A percentile compares a stretch with the other conserved stretches of the same genome.
Conservation (phyloP, 2,888 invertebrate species). For the Pseudococcus longispinus region DNA sequence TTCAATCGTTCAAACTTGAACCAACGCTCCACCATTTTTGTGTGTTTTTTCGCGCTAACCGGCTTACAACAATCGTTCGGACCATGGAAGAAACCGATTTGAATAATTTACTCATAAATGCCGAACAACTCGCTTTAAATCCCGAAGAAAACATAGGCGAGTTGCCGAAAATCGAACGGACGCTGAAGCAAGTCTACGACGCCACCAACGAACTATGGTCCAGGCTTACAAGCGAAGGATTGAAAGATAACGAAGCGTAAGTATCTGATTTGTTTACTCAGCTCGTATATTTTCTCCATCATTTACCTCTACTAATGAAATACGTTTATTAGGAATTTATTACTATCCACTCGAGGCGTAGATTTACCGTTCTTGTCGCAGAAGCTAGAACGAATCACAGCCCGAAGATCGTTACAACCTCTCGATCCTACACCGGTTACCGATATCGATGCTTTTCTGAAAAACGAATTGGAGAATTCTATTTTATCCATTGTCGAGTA, state of each 20-base stretch:
- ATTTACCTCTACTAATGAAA: no score
- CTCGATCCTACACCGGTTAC: slow-evolving; percentile 89
- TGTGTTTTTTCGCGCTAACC: neutral
- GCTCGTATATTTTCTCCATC: neutral
- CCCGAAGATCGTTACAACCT: slow-evolving; percentile 82
- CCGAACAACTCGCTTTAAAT: slow-evolving; percentile 89
- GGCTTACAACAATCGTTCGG: neutral
- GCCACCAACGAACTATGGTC: slow-evolving; percentile 89
- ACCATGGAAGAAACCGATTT: slow-evolving; percentile 70
- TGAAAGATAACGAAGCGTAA: slow-evolving; percentile 93
- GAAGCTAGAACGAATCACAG: slow-evolving; percentile 72
- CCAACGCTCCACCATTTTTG: neutral
- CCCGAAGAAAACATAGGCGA: slow-evolving; percentile 82
- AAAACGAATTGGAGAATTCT: slow-evolving; percentile 93
- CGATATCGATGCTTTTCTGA: slow-evolving; percentile 87
- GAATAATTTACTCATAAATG: slow-evolving; percentile 85
- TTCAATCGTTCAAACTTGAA: no score
- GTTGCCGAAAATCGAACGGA: slow-evolving; percentile 79
- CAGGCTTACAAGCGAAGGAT: slow-evolving; percentile 78
- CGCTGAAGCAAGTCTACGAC: slow-evolving; percentile 88
- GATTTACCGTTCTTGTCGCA: slow-evolving; percentile 93
- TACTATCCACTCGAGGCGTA: slow-evolving; percentile 90
- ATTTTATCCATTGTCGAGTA: slow-evolving; percentile 90
- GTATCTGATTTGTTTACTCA: slow-evolving; percentile 61
- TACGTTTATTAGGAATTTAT: slow-evolving; percentile 75